Percentiles rank a stretch among this genome's conserved stretches.
Evolutionary conservation across 2,113 vertebrate species (phyloP).

Genomic region (Scomber japonicus): DNA sequence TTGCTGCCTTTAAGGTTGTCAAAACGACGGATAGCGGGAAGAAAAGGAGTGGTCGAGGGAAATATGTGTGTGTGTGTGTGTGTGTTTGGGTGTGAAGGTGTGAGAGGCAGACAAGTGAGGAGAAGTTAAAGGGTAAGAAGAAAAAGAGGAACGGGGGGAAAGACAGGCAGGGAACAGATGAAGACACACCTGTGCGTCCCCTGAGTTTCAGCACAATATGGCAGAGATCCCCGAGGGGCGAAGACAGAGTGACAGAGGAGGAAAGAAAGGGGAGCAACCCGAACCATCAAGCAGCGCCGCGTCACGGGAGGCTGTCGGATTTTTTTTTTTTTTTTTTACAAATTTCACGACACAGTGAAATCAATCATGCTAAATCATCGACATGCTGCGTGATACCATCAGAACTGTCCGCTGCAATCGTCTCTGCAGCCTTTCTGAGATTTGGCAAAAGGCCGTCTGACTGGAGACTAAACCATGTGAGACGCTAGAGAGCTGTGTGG

Average conservation of each 20-base stretch:
- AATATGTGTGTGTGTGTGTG: constrained; percentile 2
- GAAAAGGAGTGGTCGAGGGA: constrained; percentile 10
- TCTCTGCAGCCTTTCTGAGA: background rate
- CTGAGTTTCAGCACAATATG: constrained; percentile 65
- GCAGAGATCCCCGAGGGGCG: constrained; percentile 55
- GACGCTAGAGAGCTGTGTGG: no score
- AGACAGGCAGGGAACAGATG: constrained; percentile 56
- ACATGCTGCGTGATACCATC: background rate
- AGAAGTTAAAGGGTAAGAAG: constrained; percentile 43
- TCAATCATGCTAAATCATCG: background rate
- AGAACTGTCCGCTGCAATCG: background rate
- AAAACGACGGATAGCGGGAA: constrained; percentile 44
- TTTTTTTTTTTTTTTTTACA: background rate
- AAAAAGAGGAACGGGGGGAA: constrained; percentile 1
- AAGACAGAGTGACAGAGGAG: constrained; percentile 34
- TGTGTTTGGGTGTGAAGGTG: constrained; percentile 4
- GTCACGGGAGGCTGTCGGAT: background rate
- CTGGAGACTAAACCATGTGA: background rate
- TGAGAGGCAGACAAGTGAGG: constrained; percentile 36
- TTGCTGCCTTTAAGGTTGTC: constrained; percentile 74
- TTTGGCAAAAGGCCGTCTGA: no score
- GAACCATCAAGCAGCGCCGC: background rate
- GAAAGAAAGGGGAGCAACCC: constrained; percentile 1
- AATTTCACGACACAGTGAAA: background rate
- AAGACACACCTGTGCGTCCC: constrained; percentile 76